Evolutionary conservation across 2,797 vertebrate species (phyloP).

Genomic region (Sebastes vulpes): DNA sequence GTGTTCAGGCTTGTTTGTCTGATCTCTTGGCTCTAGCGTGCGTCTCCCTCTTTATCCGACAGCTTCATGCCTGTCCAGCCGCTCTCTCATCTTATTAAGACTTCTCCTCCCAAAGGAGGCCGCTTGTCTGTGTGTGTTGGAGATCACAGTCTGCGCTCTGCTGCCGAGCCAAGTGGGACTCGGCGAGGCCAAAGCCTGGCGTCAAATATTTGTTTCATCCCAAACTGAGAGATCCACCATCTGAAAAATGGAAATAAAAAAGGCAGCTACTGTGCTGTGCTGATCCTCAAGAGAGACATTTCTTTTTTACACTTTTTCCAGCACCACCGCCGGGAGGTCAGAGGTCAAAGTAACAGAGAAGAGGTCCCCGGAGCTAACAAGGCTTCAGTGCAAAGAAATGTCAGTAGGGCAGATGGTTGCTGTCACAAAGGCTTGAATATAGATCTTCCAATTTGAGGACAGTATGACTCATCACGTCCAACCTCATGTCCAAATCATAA

Average conservation of each 20-base stretch:
- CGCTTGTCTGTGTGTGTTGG: conserved; percentile 2
- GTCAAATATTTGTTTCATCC: conserved; percentile 37
- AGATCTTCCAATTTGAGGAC: not conserved
- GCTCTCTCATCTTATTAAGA: conserved; percentile 53
- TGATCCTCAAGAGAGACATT: not conserved
- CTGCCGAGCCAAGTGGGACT: conserved; percentile 33
- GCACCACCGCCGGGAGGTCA: not conserved
- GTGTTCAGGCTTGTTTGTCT: conserved; percentile 26
- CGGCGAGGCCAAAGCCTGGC: conserved; percentile 7
- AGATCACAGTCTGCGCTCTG: conserved; percentile 36
- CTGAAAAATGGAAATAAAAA: conserved; percentile 8
- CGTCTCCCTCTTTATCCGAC: conserved; percentile 28
- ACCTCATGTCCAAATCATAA: not conserved
- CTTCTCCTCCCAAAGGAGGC: conserved; percentile 31
- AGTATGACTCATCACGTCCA: not conserved
- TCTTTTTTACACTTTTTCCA: conserved; percentile 5
- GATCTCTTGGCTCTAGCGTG: not conserved
- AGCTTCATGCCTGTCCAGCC: conserved; percentile 48
- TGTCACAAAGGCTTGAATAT: not conserved
- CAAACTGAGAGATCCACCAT: conserved; percentile 30
- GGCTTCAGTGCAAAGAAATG: not conserved
- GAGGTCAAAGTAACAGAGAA: not conserved
- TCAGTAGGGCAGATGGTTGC: not conserved
- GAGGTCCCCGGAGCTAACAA: not conserved
- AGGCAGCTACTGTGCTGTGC: not conserved